phyloP scores from a whole-genome alignment of 2,797 vertebrate genomes.

The Sciaenops ocellatus region DNA sequence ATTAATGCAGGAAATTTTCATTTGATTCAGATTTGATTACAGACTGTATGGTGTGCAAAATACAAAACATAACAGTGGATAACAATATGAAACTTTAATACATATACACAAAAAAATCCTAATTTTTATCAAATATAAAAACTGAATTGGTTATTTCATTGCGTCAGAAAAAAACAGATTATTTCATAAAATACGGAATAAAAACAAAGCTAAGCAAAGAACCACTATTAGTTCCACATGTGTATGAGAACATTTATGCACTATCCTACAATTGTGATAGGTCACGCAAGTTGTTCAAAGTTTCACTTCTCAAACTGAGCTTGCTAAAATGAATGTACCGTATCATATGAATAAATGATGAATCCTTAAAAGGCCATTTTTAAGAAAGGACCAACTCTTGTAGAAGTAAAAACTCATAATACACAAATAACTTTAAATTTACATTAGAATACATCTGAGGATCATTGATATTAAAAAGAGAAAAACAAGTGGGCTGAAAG shows the following conservation, averaged over 20 bases:
- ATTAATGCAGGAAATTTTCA: neutral
- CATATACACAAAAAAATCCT: neutral
- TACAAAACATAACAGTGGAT: neutral
- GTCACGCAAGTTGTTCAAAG: neutral
- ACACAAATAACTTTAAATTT: conserved; percentile 7
- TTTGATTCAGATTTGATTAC: neutral
- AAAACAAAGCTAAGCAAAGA: neutral
- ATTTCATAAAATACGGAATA: neutral
- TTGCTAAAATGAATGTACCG: neutral
- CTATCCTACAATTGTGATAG: neutral
- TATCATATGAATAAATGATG: neutral
- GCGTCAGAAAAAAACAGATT: neutral
- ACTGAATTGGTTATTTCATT: neutral
- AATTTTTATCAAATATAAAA: neutral
- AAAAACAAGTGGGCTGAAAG: neutral
- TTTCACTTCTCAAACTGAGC: neutral
- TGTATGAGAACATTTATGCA: neutral
- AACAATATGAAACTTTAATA: neutral
- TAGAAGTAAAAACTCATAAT: neutral
- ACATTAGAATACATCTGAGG: neutral
- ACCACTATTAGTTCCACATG: neutral
- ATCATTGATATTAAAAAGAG: conserved; percentile 13
- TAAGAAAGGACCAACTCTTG: neutral
- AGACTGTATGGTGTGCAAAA: neutral
- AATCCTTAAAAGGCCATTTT: neutral